Percentiles rank a stretch among this genome's conserved stretches.
phyloP scores from a whole-genome alignment of 1,140 invertebrate genomes.

The Macrobrachium nipponense region DNA sequence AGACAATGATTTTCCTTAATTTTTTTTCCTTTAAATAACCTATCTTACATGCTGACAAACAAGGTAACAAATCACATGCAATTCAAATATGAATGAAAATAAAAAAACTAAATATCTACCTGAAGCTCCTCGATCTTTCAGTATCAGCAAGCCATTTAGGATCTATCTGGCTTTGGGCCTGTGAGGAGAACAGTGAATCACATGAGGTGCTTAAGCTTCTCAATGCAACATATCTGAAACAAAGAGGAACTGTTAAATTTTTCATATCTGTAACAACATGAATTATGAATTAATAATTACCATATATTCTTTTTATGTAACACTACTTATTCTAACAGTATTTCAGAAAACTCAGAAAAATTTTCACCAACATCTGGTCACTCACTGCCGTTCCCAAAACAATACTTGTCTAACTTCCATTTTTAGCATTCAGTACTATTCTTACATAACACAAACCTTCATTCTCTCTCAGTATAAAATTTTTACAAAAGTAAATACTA shows the following conservation, averaged over 20 bases:
- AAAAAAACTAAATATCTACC: constrained; percentile 19
- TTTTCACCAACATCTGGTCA: too few relatives aligned
- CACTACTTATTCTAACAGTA: background rate
- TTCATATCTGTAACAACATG: background rate
- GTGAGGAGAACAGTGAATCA: constrained; percentile 50
- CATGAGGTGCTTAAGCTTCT: constrained; percentile 52
- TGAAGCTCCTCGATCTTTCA: constrained; percentile 30
- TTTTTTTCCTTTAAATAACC: too few relatives aligned
- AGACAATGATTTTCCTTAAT: too few relatives aligned
- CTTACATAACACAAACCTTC: background rate
- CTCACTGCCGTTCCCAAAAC: too few relatives aligned
- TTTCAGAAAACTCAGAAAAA: too few relatives aligned
- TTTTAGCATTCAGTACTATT: too few relatives aligned
- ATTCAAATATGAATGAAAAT: background rate
- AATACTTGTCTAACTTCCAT: too few relatives aligned
- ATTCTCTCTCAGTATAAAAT: background rate
- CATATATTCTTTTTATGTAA: background rate
- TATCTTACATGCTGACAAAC: too few relatives aligned
- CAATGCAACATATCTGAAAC: constrained; percentile 35
- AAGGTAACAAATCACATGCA: too few relatives aligned
- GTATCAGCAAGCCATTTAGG: constrained; percentile 49
- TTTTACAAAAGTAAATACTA: too few relatives aligned
- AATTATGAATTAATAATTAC: background rate
- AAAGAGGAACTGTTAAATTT: background rate
- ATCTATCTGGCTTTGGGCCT: constrained; percentile 27